Percentiles rank a stretch among this genome's conserved stretches.
Evolutionary conservation across 2,113 vertebrate species (phyloP).

Genomic region (Oreocharis arfaki): DNA sequence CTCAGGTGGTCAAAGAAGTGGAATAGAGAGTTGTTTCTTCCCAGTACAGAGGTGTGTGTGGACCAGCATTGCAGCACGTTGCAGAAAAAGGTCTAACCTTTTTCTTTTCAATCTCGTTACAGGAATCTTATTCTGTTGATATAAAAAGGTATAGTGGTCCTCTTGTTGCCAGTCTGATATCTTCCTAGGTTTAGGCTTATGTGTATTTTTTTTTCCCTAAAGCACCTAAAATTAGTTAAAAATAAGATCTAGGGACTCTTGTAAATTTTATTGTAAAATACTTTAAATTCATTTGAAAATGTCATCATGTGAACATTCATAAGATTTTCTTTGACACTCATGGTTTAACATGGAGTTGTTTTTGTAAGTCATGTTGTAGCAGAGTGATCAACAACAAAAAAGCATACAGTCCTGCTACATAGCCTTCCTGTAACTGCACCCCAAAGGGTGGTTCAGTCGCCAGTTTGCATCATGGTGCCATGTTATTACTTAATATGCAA

Average conservation of each 20-base stretch:
- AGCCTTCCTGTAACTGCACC: background rate
- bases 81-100: background rate
- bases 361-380: background rate
- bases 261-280: background rate
- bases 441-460: background rate
- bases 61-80: background rate
- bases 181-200: background rate
- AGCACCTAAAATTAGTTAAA: background rate
- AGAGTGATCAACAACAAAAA: background rate
- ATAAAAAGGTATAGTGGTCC: background rate
- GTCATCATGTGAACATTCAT: background rate
- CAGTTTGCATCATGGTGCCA: background rate
- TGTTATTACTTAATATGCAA: background rate
- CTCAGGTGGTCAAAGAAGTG: background rate
- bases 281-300: background rate
- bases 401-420: background rate
- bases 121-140: background rate
- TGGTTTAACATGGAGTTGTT: background rate
- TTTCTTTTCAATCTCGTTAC: fast-evolving
- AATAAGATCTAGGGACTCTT: background rate
- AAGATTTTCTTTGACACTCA: background rate
- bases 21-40: background rate
- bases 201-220: background rate
- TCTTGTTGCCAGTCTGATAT: background rate
- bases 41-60: background rate